Conservation (phyloP, 1,140 invertebrate genomes). For the Chrysomallon squamiferum region DNA sequence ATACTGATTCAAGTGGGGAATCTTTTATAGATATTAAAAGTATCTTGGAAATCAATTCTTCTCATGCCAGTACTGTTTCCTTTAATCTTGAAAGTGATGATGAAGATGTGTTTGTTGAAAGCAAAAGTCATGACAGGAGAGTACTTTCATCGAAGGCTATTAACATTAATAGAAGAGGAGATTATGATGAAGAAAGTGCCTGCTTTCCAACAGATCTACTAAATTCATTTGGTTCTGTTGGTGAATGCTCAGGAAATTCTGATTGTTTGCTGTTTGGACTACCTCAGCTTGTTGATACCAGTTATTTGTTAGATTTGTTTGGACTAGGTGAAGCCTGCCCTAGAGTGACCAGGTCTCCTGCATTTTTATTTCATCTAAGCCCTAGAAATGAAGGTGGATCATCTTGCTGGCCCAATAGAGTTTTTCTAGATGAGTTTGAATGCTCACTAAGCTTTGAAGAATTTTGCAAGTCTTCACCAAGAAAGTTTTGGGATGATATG, state of each 20-base stretch:
- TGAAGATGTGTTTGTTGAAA: no score
- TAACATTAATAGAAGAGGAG: neutral
- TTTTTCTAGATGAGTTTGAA: constrained; percentile 5
- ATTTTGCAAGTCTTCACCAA: neutral
- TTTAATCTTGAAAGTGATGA: no score
- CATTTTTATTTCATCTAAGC: neutral
- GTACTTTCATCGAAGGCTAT: no score
- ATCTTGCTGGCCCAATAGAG: constrained; percentile 3
- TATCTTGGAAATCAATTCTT: neutral
- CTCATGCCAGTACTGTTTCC: no score
- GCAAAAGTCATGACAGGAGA: no score
- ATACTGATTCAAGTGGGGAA: neutral
- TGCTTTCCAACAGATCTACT: constrained; percentile 5
- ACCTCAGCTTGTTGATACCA: neutral
- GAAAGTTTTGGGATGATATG: constrained; percentile 5
- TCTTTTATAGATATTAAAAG: neutral
- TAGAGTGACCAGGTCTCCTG: neutral
- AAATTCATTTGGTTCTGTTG: constrained; percentile 7
- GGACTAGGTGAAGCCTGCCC: neutral
- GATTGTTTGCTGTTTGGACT: constrained; percentile 1
- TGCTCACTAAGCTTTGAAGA: constrained; percentile 10
- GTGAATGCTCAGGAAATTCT: neutral
- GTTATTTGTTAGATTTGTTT: neutral
- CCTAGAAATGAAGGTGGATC: neutral
- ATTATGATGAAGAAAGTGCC: neutral